Base-by-base conservation (phyloP, 1,140 invertebrate genomes). In the Hestina assimilis region DNA sequence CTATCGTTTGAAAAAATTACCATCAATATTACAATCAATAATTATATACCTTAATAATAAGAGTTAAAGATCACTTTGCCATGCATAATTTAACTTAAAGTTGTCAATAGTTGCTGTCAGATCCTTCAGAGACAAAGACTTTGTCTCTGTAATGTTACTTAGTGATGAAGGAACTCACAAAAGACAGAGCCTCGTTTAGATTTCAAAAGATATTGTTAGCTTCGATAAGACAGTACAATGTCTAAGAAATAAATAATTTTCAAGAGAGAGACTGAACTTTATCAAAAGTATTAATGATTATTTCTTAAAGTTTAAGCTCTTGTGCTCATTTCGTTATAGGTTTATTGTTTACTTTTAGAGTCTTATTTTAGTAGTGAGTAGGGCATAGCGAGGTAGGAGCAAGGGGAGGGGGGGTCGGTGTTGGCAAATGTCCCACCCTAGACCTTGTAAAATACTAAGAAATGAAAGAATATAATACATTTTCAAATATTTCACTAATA, bases 181-280 rank as follows among this genome's bases (percentile, higher is more conserved):
- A 35, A 48, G 29, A 11, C 24, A 9, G 24, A 20, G 42, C 15
- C 47, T 51, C 33, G 33, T 40, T 51, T 51, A 51, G 47, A 51
- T 51, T 51, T 40, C 33, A 51, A 51, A 51, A 38, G 47, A 51
- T 51, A 51, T 51, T 51, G 47, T 51, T 51, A 51, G 33, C 47
- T 14, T 51, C 47, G 21, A 51, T 51, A 40, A 51, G 33, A 48
- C 11, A 6, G 47, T 26, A 19, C 5, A 33, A 33, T 33, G 7
- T 33, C 15, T 26, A 40, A 21, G 11, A 33, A 33, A 33, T 33
- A 33, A 14, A 33, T 33, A 33, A 33, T 14, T 33, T 33, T 15
- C 9, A 31, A 31, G n/a, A 28, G 24, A n/a, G 12, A 33, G 31
- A 1, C 31, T 42, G 8, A 42, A 42, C 41, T 42, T 42, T 42